These are phyloP conservation scores for Epinotia demarniana DNA, from an alignment of 2,888 invertebrate genomes.

Conservation along the genomic window DNA sequence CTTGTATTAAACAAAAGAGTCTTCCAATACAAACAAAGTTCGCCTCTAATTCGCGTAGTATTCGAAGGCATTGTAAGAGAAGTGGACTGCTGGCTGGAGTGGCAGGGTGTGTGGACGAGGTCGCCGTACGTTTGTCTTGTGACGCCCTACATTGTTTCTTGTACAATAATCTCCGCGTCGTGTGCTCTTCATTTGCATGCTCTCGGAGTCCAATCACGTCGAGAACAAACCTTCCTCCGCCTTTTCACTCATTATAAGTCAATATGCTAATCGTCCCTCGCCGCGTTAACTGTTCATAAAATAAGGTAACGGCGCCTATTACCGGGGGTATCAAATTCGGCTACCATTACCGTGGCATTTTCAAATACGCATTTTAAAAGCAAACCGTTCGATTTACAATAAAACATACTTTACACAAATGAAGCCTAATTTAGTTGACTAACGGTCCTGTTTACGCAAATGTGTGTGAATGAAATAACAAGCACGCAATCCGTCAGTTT, in stretches of 20 bases:
- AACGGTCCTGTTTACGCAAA: no score
- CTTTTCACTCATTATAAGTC: slow-evolving; percentile 75
- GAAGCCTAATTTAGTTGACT: no score
- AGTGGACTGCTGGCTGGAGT: slow-evolving; percentile 15
- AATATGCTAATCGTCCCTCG: slow-evolving; percentile 50
- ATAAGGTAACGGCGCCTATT: no score
- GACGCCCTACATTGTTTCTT: slow-evolving; percentile 50
- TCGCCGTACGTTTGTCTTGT: slow-evolving; percentile 44
- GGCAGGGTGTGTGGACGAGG: slow-evolving; percentile 20
- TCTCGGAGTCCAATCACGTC: slow-evolving; percentile 60
- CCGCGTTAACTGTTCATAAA: slow-evolving; percentile 37
- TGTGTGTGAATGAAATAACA: no score
- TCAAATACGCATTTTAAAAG: no score
- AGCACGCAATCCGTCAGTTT: no score
- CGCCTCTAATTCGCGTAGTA: slow-evolving; percentile 31
- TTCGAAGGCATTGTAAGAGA: slow-evolving; percentile 25
- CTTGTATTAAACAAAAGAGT: slow-evolving; percentile 14
- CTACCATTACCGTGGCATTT: no score
- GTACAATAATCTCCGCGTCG: slow-evolving; percentile 51
- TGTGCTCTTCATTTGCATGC: slow-evolving; percentile 69
- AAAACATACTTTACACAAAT: no score
- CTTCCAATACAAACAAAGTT: slow-evolving; percentile 20
- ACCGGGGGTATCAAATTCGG: no score
- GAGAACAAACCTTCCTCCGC: slow-evolving; percentile 62
- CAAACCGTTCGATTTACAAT: no score